Conservation (phyloP, 2,113 vertebrate species). For the Erythrolamprus reginae region DNA sequence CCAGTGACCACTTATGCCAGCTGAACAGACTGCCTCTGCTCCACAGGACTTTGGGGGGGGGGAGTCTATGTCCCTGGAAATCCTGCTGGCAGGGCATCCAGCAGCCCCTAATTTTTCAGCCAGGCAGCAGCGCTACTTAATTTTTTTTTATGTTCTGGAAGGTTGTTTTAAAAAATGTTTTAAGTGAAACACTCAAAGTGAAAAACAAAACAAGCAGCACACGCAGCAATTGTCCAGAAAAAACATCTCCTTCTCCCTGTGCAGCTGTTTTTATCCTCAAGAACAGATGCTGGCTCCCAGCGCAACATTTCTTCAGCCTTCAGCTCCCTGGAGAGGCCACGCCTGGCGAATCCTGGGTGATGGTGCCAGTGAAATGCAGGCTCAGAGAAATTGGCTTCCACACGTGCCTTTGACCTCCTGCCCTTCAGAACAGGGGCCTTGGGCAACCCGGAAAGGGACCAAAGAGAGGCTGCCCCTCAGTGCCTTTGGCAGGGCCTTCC, state of each 20-base stretch:
- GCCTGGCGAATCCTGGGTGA: background rate
- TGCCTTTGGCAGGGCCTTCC: background rate
- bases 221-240: constrained; percentile 37
- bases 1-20: constrained; percentile 39
- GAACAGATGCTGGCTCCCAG: constrained; percentile 43
- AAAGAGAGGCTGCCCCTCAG: background rate
- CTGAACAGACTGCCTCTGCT: constrained; percentile 35
- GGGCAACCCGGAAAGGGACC: background rate
- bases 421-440: background rate
- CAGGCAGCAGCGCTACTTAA: constrained; percentile 45
- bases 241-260: constrained; percentile 45
- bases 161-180: constrained; percentile 33
- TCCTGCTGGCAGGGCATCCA: constrained; percentile 40
- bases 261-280: constrained; percentile 61
- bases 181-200: constrained; percentile 25
- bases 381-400: background rate
- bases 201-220: background rate
- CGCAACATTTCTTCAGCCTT: constrained; percentile 43
- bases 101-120: constrained; percentile 48
- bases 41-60: constrained; percentile 31
- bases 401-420: background rate
- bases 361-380: background rate
- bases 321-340: constrained; percentile 19
- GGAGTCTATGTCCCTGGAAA: constrained; percentile 54
- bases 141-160: constrained; percentile 44